Percentiles rank a stretch among this genome's conserved stretches.
These are phyloP conservation scores for Cliona cf. orientalis DNA, from an alignment of 37 sponge, comb jelly and placozoan genomes.

Conservation along the genomic window DNA sequence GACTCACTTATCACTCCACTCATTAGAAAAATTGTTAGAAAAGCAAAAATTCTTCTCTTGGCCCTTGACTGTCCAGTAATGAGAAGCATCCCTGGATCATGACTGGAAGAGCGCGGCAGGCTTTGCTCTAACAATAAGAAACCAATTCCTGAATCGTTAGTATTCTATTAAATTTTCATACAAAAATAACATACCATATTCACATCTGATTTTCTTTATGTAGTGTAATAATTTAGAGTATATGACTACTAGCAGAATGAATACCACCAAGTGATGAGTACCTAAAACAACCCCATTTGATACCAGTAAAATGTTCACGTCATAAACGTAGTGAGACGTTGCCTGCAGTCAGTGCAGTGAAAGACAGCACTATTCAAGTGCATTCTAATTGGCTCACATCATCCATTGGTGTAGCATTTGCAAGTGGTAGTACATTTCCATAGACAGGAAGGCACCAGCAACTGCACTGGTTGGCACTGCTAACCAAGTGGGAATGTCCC, in stretches of 20 bases:
- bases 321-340: too few species aligned
- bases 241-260: slow-evolving; percentile 16
- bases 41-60: slow-evolving; percentile 25
- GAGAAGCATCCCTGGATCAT: neutral
- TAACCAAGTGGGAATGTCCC: neutral
- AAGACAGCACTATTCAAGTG: neutral
- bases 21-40: slow-evolving; percentile 10
- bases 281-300: slow-evolving; percentile 11
- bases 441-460: slow-evolving; percentile 48
- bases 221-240: slow-evolving; percentile 16
- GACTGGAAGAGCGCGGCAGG: neutral
- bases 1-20: slow-evolving; percentile 51
- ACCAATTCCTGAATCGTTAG: too few species aligned
- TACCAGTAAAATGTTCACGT: neutral
- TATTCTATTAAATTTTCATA: neutral
- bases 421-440: slow-evolving; percentile 51
- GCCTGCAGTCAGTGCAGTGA: too few species aligned
- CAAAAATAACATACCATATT: slow-evolving; percentile 1
- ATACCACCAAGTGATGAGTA: slow-evolving; percentile 34
- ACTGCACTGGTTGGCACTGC: slow-evolving; percentile 3
- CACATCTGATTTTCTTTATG: slow-evolving; percentile 13
- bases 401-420: too few species aligned
- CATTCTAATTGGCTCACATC: too few species aligned
- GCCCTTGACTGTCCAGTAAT: slow-evolving; percentile 8
- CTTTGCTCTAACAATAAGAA: neutral